phyloP scores from a whole-genome alignment of 2,888 invertebrate species.

The Julus scandinavius region DNA sequence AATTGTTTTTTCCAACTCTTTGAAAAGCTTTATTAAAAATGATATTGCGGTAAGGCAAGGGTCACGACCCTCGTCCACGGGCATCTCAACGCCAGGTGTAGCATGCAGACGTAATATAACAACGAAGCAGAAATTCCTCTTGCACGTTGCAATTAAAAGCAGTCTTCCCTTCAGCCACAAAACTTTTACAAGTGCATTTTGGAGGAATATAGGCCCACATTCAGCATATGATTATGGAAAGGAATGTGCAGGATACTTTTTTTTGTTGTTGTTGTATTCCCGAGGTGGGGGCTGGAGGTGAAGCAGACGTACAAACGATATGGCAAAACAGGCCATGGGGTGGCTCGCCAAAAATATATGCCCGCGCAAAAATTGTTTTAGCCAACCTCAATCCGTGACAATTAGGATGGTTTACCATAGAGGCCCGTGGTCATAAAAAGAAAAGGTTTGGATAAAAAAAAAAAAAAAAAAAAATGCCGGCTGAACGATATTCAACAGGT shows the following conservation, averaged over 20 bases:
- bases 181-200: slow-evolving; percentile 4
- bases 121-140: neutral
- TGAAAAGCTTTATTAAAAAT: slow-evolving; percentile 34
- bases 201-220: slow-evolving; percentile 24
- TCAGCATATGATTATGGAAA: slow-evolving; percentile 39
- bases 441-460: neutral
- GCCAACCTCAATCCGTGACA: slow-evolving; percentile 42
- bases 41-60: slow-evolving; percentile 28
- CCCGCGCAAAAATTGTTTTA: neutral
- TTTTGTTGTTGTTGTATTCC: neutral
- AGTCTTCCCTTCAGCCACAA: slow-evolving; percentile 42
- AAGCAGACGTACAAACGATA: slow-evolving; percentile 23
- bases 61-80: slow-evolving; percentile 37
- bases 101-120: neutral
- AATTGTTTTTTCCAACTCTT: slow-evolving; percentile 30
- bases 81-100: slow-evolving; percentile 11
- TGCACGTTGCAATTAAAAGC: slow-evolving; percentile 38
- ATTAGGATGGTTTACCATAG: slow-evolving; percentile 36
- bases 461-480: neutral
- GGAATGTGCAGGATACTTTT: neutral
- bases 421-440: neutral
- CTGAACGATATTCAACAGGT: slow-evolving; percentile 34
- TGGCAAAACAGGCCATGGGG: slow-evolving; percentile 42
- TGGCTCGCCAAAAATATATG: slow-evolving; percentile 16
- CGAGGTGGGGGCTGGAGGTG: neutral